A percentile compares a stretch with the other conserved stretches of the same genome.
Conservation (phyloP, 35 echinoderm and acorn worm genomes). For the Apostichopus californicus region DNA sequence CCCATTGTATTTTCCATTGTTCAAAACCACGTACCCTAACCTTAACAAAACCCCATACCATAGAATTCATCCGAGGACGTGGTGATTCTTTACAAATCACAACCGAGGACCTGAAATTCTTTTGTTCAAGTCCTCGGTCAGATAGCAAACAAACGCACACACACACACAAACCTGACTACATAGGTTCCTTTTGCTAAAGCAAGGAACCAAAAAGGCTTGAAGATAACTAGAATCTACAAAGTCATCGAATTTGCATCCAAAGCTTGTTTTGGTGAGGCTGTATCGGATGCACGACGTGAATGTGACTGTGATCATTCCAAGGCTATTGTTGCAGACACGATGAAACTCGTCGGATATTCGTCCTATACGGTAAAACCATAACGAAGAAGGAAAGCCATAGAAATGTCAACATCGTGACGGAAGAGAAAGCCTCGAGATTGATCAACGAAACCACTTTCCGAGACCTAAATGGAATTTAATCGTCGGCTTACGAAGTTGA, state of each 20-base stretch:
- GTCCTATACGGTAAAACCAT: conserved; percentile 47
- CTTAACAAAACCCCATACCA: too few species aligned
- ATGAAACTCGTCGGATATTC: conserved; percentile 50
- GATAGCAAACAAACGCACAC: too few species aligned
- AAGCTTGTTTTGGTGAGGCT: conserved; percentile 50
- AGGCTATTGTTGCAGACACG: conserved; percentile 52
- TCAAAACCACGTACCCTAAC: too few species aligned
- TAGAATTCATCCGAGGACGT: too few species aligned
- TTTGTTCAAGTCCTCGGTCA: too few species aligned
- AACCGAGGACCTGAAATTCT: too few species aligned
- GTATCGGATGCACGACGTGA: conserved; percentile 43
- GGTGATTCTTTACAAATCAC: too few species aligned
- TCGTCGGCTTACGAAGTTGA: too few species aligned
- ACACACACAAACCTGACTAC: too few species aligned
- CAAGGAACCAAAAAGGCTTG: neutral
- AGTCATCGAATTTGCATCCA: conserved; percentile 49
- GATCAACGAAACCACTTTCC: conserved; percentile 45
- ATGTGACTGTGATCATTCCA: conserved; percentile 20
- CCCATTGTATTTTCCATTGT: too few species aligned
- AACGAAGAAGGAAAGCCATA: conserved; percentile 40
- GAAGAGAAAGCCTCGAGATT: conserved; percentile 44
- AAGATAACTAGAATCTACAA: conserved; percentile 46
- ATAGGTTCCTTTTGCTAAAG: too few species aligned
- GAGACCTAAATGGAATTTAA: conserved; percentile 8
- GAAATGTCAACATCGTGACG: conserved; percentile 19